phyloP scores from a whole-genome alignment of 2,113 vertebrate genomes.

The Emydocephalus ijimae region DNA sequence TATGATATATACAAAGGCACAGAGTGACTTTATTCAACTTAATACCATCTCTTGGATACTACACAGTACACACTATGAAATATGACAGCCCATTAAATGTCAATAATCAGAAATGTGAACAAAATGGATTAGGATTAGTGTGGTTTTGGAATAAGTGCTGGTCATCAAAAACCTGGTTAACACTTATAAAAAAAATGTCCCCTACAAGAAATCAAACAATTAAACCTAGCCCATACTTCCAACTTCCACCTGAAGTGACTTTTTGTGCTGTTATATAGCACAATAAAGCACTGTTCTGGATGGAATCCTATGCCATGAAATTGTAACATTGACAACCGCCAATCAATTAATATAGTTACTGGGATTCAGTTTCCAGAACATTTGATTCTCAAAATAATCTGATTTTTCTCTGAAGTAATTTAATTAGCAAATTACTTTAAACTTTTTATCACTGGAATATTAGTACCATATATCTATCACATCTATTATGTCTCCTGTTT shows the following conservation, averaged over 20 bases:
- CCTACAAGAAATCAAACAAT: not conserved
- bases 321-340: not conserved
- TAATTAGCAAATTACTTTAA: not conserved
- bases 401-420: not conserved
- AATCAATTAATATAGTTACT: not conserved
- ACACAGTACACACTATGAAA: not conserved
- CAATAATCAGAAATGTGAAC: not conserved
- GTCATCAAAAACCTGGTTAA: not conserved
- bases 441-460: not conserved
- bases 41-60: not conserved
- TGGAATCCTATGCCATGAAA: not conserved
- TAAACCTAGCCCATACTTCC: not conserved
- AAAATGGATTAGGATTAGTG: not conserved
- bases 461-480: not conserved
- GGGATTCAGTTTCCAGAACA: not conserved
- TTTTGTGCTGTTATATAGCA: not conserved
- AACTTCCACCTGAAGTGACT: not conserved
- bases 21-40: not conserved
- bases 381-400: not conserved
- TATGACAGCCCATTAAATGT: not conserved
- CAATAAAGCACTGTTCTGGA: not conserved
- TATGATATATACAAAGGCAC: not conserved
- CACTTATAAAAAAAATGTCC: not conserved
- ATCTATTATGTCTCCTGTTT: not conserved
- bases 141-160: not conserved